These are phyloP conservation scores for Clarias platycephalus DNA, from an alignment of 2,797 vertebrate species.

Conservation along the genomic window DNA sequence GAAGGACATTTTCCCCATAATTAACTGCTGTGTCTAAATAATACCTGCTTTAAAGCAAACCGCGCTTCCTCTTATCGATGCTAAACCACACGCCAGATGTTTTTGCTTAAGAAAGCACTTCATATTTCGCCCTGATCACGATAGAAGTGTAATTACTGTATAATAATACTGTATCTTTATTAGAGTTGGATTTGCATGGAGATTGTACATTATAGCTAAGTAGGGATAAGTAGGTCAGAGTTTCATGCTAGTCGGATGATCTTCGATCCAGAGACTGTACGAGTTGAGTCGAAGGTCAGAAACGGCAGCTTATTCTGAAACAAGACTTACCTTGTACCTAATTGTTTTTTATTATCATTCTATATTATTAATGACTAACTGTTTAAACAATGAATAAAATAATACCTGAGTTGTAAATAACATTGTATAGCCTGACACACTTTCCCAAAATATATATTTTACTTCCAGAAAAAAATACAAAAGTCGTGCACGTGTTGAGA, in stretches of 20 bases:
- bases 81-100: not conserved
- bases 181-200: not conserved
- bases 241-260: not conserved
- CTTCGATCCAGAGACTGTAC: not conserved
- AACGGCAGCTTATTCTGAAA: not conserved
- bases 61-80: not conserved
- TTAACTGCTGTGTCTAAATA: conserved; percentile 3
- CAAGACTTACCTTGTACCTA: not conserved
- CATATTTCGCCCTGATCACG: not conserved
- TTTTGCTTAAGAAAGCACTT: conserved; percentile 1
- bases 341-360: no score
- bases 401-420: no score
- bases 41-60: not conserved
- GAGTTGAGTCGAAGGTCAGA: not conserved
- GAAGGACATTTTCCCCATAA: conserved; percentile 10
- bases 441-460: no score
- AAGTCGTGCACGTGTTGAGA: no score
- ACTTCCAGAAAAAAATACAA: no score
- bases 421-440: no score
- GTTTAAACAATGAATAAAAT: no score
- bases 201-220: not conserved
- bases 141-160: conserved; percentile 57
- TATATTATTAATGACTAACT: no score
- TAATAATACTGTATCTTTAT: conserved; percentile 7
- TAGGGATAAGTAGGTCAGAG: not conserved